A percentile compares a stretch with the other conserved stretches of the same genome.
phyloP scores from a whole-genome alignment of 2,888 invertebrate genomes.

The Zaprionus lineosus region DNA sequence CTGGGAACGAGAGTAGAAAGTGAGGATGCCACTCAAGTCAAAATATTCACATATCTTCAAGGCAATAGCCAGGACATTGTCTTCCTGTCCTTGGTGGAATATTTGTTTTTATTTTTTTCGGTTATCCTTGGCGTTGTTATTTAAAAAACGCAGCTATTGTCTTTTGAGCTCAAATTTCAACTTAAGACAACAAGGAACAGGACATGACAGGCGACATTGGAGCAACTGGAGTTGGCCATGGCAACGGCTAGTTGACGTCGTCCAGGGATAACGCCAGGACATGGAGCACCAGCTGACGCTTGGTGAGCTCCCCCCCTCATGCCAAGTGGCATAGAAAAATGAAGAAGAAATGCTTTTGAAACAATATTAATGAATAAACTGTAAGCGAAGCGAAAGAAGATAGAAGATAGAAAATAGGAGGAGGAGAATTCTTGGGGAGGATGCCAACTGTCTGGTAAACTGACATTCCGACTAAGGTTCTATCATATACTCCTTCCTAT shows the following conservation, averaged over 20 bases:
- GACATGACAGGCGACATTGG: slow-evolving; percentile 59
- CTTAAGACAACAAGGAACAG: slow-evolving; percentile 75
- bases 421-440: slow-evolving; percentile 40
- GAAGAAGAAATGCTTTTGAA: slow-evolving; percentile 77
- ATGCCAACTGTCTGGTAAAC: slow-evolving; percentile 48
- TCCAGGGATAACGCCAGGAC: slow-evolving; percentile 57
- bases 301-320: not conserved
- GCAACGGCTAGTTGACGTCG: slow-evolving; percentile 50
- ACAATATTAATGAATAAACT: slow-evolving; percentile 80
- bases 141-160: slow-evolving; percentile 72
- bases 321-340: slow-evolving; percentile 62
- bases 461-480: slow-evolving; percentile 39
- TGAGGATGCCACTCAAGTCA: slow-evolving; percentile 29
- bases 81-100: slow-evolving; percentile 18
- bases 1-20: not conserved
- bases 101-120: slow-evolving; percentile 48
- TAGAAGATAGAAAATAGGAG: slow-evolving; percentile 9
- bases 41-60: slow-evolving; percentile 57
- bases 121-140: slow-evolving; percentile 54
- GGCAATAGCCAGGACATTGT: slow-evolving; percentile 19
- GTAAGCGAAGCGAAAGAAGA: slow-evolving; percentile 25
- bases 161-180: slow-evolving; percentile 80
- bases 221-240: slow-evolving; percentile 34
- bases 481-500: slow-evolving; percentile 12
- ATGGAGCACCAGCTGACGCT: slow-evolving; percentile 41